These are phyloP conservation scores for Pseudoips prasinana DNA, from an alignment of 2,888 invertebrate species.

Conservation along the genomic window DNA sequence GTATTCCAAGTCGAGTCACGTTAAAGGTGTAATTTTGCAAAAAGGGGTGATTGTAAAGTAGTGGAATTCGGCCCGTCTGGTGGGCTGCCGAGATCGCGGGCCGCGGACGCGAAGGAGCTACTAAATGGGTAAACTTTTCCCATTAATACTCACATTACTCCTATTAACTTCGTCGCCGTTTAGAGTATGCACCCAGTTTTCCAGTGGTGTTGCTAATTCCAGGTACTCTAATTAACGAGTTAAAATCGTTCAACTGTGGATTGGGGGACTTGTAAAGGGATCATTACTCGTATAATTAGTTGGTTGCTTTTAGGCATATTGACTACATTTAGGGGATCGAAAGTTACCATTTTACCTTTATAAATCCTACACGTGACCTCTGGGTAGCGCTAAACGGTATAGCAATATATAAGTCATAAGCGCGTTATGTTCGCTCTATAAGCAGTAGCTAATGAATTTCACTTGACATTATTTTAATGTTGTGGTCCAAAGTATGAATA, in stretches of 20 bases:
- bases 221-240: conserved; percentile 66
- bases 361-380: too few relatives aligned
- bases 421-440: too few relatives aligned
- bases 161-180: conserved; percentile 66
- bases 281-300: conserved; percentile 31
- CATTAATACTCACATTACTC: conserved; percentile 75
- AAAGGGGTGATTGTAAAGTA: conserved; percentile 68
- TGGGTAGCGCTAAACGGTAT: too few relatives aligned
- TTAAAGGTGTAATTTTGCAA: conserved; percentile 63
- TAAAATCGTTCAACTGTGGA: conserved; percentile 49
- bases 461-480: too few relatives aligned
- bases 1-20: conserved; percentile 57
- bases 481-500: too few relatives aligned
- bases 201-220: conserved; percentile 61
- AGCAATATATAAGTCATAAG: too few relatives aligned
- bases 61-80: conserved; percentile 46
- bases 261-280: conserved; percentile 48
- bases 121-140: conserved; percentile 74
- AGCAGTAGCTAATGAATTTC: too few relatives aligned
- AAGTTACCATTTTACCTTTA: too few relatives aligned
- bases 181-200: conserved; percentile 63
- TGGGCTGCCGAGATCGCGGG: conserved; percentile 39
- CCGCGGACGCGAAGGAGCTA: conserved; percentile 50
- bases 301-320: conserved; percentile 15
- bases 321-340: too few relatives aligned